Base-by-base conservation (phyloP, 2,888 invertebrate species). In the Trypoxylon attenuatum region DNA sequence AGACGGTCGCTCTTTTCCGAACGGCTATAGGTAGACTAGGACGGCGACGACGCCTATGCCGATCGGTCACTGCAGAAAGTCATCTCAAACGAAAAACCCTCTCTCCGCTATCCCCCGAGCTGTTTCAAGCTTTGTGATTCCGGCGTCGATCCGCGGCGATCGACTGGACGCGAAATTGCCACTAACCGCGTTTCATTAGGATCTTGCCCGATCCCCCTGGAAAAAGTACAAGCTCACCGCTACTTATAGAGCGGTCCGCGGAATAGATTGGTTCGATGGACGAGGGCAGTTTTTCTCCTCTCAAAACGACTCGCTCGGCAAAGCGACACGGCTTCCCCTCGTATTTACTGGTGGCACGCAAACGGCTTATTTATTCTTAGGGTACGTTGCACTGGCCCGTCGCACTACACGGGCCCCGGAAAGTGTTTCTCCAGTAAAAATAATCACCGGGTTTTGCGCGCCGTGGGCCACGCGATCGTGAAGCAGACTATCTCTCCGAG, bases 1-100 rank as follows among this genome's bases (percentile, higher is more conserved):
- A 85, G 84, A 86, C 84, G 84, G 76, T 64, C 76, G 66, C 67
- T 71, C 78, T 68, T 72, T 75, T 62, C 69, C 29, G 59, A 38
- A 47, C 55, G 46, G 43, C 23, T 25, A 27, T 43, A 49, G 4
- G 29, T 59, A 51, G 47, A n/a, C n/a, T n/a, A n/a, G n/a, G n/a
- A n/a, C n/a, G n/a, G n/a, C n/a, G n/a, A n/a, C n/a, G n/a, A 67
- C 45, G 56, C 57, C 58, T 41, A 52, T 50, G 57, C 55, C 69
- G 64, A 67, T 71, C 71, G 71, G 69, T 69, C 73, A 73, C 57
- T 16, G 49, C 42, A 39, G 54, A 56, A 56, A 52, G 52, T 53
- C 55, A 33, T 59, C 39, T 39, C 16, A 56, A 56, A 55, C 51
- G 55, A 45, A 41, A 55, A 41, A 19, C 25, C 42, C 41, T 42